Evolutionary conservation across 1,140 invertebrate species (phyloP).

Genomic region (Brachionus paranguensis): DNA sequence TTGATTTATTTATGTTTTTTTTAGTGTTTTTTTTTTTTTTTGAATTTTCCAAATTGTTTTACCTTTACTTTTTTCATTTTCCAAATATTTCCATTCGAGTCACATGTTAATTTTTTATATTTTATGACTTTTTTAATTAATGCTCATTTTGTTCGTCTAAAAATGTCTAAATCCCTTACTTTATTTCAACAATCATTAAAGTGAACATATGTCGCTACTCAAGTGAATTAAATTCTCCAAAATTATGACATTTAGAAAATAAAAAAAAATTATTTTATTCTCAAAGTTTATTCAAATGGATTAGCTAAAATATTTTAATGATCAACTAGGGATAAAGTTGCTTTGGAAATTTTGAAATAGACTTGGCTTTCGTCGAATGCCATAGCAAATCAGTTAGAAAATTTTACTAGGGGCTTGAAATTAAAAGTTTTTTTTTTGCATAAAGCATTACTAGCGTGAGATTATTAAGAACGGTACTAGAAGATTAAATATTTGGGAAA

Average conservation of each 20-base stretch:
- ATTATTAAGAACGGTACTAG: not conserved
- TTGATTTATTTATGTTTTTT: not conserved
- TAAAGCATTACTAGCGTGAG: not conserved
- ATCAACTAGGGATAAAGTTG: not conserved
- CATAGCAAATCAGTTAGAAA: not conserved
- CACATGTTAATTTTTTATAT: not conserved
- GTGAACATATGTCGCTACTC: not conserved
- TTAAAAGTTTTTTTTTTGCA: not conserved
- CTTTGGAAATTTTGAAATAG: not conserved
- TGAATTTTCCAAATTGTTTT: not conserved
- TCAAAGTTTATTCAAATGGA: not conserved
- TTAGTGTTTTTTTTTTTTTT: not conserved
- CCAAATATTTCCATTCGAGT: not conserved
- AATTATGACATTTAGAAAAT: not conserved
- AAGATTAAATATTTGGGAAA: not conserved
- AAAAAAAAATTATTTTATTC: not conserved
- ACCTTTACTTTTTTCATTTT: not conserved
- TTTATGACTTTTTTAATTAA: not conserved
- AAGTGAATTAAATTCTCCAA: not conserved
- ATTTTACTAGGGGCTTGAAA: not conserved
- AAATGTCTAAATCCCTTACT: not conserved
- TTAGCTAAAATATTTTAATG: not conserved
- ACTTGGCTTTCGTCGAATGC: not conserved
- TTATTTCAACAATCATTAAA: not conserved
- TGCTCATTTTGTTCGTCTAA: not conserved